phyloP scores from a whole-genome alignment of 2,888 invertebrate genomes.

The Drosophila suboccidentalis region DNA sequence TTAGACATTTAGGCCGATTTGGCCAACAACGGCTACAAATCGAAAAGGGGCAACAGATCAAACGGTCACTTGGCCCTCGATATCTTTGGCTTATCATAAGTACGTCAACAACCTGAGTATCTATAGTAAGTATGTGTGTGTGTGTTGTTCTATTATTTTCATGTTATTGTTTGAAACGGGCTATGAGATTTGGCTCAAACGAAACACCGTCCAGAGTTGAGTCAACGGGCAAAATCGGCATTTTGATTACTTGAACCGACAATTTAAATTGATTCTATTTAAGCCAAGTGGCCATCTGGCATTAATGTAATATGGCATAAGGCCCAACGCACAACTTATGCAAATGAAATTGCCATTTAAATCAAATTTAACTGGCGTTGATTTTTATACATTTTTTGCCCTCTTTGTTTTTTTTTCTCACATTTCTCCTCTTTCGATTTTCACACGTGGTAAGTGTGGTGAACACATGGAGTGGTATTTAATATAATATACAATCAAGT shows the following conservation, averaged over 20 bases:
- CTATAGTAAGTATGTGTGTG: neutral
- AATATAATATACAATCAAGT: conserved; percentile 13
- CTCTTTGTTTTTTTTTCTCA: conserved; percentile 15
- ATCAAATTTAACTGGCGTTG: conserved; percentile 63
- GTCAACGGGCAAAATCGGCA: conserved; percentile 18
- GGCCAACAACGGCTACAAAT: conserved; percentile 43
- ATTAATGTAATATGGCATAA: conserved; percentile 57
- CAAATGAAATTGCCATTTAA: conserved; percentile 68
- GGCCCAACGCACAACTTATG: conserved; percentile 61
- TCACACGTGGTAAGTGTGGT: conserved; percentile 52
- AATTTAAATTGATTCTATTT: conserved; percentile 70
- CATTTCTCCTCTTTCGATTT: conserved; percentile 16
- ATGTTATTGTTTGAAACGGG: conserved; percentile 28
- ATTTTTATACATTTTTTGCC: conserved; percentile 36
- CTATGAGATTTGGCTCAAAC: conserved; percentile 31
- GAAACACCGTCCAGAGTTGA: neutral
- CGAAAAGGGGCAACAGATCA: conserved; percentile 70
- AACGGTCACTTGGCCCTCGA: conserved; percentile 54
- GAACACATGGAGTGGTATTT: conserved; percentile 46
- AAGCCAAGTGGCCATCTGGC: conserved; percentile 65
- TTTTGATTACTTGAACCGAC: conserved; percentile 48
- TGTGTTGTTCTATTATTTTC: conserved; percentile 2
- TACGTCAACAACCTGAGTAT: conserved; percentile 41
- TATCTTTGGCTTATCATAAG: conserved; percentile 59
- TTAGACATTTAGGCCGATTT: conserved; percentile 73